phyloP scores from a whole-genome alignment of 2,888 invertebrate species.

The Hermaeophaga mercurialis region DNA sequence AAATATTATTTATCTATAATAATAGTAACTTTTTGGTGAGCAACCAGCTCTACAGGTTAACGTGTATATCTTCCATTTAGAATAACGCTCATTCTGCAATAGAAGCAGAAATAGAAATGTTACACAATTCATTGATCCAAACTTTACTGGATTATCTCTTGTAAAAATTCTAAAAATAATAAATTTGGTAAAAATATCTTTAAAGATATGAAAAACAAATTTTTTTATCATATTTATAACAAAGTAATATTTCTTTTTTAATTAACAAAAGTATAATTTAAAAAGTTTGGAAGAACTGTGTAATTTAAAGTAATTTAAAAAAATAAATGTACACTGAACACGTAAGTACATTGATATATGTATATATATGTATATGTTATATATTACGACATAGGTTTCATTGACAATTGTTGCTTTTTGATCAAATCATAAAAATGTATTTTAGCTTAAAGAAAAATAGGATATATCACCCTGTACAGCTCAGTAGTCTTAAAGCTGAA shows the following conservation, averaged over 20 bases:
- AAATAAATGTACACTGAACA: constrained; percentile 45
- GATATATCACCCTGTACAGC: background rate
- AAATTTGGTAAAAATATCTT: no score
- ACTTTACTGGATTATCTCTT: no score
- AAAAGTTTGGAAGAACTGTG: background rate
- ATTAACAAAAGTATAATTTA: background rate
- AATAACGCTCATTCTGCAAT: constrained; percentile 49
- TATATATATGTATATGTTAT: constrained; percentile 5
- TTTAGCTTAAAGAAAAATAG: background rate
- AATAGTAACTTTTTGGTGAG: no score
- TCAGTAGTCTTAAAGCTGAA: no score
- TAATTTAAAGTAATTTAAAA: background rate
- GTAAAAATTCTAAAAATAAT: no score
- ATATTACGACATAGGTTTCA: background rate
- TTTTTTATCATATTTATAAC: no score
- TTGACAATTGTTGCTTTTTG: constrained; percentile 15
- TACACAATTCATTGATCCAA: background rate
- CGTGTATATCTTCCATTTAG: constrained; percentile 51
- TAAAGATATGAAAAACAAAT: no score
- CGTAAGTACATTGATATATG: constrained; percentile 30
- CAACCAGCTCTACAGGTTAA: background rate
- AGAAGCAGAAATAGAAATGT: constrained; percentile 34
- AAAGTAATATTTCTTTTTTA: no score
- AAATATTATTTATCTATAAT: no score
- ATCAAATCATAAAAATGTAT: background rate